A percentile compares a stretch with the other conserved stretches of the same genome.
Conservation (phyloP, 2,113 vertebrate species). For the Todiramphus saurophagus region DNA sequence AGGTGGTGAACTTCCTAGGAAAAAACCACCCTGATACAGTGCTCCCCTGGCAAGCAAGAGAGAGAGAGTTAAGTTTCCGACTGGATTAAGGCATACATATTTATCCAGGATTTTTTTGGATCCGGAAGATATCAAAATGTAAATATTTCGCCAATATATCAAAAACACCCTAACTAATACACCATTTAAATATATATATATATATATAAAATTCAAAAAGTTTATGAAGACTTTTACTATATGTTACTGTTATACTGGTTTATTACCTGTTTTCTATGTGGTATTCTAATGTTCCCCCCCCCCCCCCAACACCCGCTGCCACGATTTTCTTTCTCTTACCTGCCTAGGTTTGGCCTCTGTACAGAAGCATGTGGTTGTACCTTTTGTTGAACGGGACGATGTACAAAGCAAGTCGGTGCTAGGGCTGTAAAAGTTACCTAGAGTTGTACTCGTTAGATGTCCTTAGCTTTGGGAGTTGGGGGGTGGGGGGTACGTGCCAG, state of each 20-base stretch:
- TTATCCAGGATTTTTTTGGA: slow-evolving; percentile 78
- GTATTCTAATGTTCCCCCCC: slow-evolving; percentile 47
- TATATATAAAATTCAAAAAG: slow-evolving; percentile 59
- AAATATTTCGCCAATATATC: slow-evolving; percentile 79
- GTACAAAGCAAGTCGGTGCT: slow-evolving; percentile 69
- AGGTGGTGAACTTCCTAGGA: slow-evolving; percentile 49
- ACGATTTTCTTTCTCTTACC: slow-evolving; percentile 49
- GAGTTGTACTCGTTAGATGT: slow-evolving; percentile 11
- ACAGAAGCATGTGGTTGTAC: slow-evolving; percentile 65
- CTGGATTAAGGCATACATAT: slow-evolving; percentile 67
- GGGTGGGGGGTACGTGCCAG: background rate
- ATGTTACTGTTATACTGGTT: slow-evolving; percentile 76
- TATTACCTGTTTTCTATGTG: slow-evolving; percentile 82
- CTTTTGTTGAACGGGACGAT: slow-evolving; percentile 57
- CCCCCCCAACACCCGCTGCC: background rate
- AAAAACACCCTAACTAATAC: slow-evolving; percentile 66
- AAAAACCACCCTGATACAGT: slow-evolving; percentile 27
- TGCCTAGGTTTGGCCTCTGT: slow-evolving; percentile 69
- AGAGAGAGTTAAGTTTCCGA: slow-evolving; percentile 55
- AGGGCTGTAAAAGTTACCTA: slow-evolving; percentile 57
- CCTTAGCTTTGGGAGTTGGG: background rate
- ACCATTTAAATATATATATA: slow-evolving; percentile 71
- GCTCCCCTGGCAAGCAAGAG: slow-evolving; percentile 73
- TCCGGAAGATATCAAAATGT: slow-evolving; percentile 79
- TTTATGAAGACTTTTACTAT: slow-evolving; percentile 81